Evolutionary conservation across 2,113 vertebrate genomes (phyloP), one percentile per base, ranked within the genome.

Genomic region (Centrocercus urophasianus): DNA sequence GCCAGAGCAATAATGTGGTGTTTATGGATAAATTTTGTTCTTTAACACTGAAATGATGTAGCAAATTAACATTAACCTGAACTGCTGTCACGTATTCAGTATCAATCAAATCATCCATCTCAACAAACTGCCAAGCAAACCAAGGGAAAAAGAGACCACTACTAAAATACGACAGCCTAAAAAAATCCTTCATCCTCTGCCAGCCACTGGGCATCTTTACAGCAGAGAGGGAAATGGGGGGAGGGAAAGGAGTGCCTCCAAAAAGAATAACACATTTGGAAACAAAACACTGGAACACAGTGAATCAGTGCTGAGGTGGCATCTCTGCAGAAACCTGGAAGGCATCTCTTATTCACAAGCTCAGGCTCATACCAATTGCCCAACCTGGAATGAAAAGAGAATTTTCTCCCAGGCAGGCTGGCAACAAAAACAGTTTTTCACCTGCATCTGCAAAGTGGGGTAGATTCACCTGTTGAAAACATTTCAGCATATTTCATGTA

Each of bases 261-360:
- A 76, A 90, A 86, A 59, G 42, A 69, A 8, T 13, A 86, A 76
- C 13, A 45, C 3, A 38, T 50, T 36, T 83, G 74, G 54, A 87
- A 95, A 93, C 73, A 88, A 78, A 93, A 88, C 80, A 54, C 12
- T 47, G 3, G 61, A 88, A 38, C 52, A 28, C 45, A 59, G 42
- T 95, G 90, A 96, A 92, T 93, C 94, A 94, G 83, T 76, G 93
- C 92, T 94, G 94, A 95, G 93, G 71, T 87, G 54, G 86, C 95
- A 89, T 42, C 89, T 86, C 81, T 78, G 56, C 38, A 74, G 76
- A 93, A 88, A 90, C 63, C 92, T 94, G 86, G 77, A 92, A 65
- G 85, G 71, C 85, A 73, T 0, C 0, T 81, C 92, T 93, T 78
- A 64, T 9, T 56, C 88, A 83, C 77, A 88, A 93, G 92, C 73